Conservation (phyloP, 2,113 vertebrate species). For the Pterophyllum scalare region DNA sequence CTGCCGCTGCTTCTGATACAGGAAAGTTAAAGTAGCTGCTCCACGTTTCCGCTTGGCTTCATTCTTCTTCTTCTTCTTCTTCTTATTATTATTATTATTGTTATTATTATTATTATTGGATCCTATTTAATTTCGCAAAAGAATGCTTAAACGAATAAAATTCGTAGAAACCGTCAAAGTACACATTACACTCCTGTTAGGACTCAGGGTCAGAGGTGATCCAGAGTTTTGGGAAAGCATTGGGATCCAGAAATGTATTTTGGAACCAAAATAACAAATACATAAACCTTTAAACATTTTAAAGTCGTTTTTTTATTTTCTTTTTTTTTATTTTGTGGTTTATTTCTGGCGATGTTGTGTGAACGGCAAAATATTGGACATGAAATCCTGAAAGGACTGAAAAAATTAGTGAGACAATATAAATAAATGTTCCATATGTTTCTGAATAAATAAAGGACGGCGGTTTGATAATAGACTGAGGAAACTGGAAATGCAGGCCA, state of each 20-base stretch:
- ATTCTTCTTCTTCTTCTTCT: no score
- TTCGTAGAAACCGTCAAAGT: no score
- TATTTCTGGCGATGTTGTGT: background rate
- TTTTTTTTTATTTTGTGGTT: no score
- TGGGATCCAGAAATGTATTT: background rate
- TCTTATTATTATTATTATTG: no score
- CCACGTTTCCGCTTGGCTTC: no score
- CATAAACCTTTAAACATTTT: background rate
- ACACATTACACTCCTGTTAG: no score
- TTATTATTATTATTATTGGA: background rate
- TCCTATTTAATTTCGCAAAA: no score
- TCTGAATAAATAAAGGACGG: background rate
- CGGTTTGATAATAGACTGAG: background rate
- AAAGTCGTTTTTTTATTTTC: background rate
- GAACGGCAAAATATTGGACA: background rate
- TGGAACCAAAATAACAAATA: background rate
- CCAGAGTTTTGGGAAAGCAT: background rate
- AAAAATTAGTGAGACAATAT: background rate
- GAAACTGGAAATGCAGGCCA: no score
- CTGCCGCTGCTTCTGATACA: accelerated
- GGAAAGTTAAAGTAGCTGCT: background rate
- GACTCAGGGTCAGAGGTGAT: background rate
- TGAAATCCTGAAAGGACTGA: background rate
- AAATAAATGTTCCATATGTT: background rate
- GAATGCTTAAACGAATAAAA: no score